phyloP scores from a whole-genome alignment of 2,113 vertebrate species.

The Garra rufa region DNA sequence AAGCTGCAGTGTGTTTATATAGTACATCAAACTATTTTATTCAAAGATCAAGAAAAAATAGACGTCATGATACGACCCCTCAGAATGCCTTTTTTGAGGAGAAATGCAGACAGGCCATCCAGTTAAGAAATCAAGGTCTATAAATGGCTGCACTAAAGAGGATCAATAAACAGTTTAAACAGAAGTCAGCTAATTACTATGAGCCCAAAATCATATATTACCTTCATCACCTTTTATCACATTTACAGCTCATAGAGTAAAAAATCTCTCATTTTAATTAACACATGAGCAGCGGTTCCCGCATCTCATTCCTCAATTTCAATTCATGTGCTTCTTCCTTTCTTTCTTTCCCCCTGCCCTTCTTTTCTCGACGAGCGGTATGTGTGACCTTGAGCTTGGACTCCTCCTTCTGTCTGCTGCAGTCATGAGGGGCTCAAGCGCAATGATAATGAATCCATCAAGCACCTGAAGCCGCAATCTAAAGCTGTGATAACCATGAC shows the following conservation, averaged over 20 bases:
- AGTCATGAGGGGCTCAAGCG: constrained; percentile 42
- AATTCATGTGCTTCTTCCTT: not conserved
- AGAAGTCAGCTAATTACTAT: constrained; percentile 14
- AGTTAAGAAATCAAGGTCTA: not conserved
- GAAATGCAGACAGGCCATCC: not conserved
- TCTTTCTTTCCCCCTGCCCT: constrained; percentile 4
- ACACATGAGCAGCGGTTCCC: not conserved
- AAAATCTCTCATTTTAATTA: constrained; percentile 23
- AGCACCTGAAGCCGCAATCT: constrained; percentile 48
- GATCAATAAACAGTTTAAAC: constrained; percentile 39
- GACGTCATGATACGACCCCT: not conserved
- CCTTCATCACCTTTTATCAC: not conserved
- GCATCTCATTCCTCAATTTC: not conserved
- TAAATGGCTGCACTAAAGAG: constrained; percentile 14
- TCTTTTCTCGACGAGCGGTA: not conserved
- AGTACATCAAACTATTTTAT: not conserved
- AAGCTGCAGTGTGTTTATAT: not conserved
- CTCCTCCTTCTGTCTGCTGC: constrained; percentile 13
- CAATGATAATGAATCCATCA: constrained; percentile 56
- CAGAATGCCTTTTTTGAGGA: not conserved
- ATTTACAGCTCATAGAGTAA: not conserved
- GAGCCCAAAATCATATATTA: constrained; percentile 19
- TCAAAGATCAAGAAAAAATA: not conserved
- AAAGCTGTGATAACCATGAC: constrained; percentile 34
- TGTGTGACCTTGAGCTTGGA: constrained; percentile 33